Conservation (phyloP, 2,888 invertebrate species). For the Meteorus cinctellus region DNA sequence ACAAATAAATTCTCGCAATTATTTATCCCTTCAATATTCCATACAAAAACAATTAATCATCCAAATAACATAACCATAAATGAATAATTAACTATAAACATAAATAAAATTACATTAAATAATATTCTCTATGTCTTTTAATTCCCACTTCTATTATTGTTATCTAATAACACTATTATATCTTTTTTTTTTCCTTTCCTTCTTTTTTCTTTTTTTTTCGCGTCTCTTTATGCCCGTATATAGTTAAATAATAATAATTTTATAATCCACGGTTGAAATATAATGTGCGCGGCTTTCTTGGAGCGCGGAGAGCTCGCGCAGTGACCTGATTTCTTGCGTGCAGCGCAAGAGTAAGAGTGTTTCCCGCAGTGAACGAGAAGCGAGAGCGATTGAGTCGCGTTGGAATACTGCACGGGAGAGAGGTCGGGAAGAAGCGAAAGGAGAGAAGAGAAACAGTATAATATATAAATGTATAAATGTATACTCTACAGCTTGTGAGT, state of each 20-base stretch:
- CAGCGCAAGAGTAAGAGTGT: constrained; percentile 70
- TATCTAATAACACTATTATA: too few species aligned
- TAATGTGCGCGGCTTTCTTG: constrained; percentile 69
- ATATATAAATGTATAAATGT: constrained; percentile 18
- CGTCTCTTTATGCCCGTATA: constrained; percentile 18
- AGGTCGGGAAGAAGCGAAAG: constrained; percentile 49
- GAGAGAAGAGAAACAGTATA: constrained; percentile 45
- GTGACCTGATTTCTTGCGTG: constrained; percentile 72
- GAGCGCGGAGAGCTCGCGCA: constrained; percentile 71
- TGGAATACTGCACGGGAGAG: constrained; percentile 15
- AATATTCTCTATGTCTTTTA: too few species aligned
- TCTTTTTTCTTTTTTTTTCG: constrained; percentile 1
- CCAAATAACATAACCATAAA: too few species aligned
- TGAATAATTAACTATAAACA: too few species aligned
- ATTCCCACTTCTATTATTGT: too few species aligned
- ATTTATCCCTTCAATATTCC: too few species aligned
- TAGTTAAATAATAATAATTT: constrained; percentile 65
- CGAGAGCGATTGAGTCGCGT: constrained; percentile 52
- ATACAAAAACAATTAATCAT: too few species aligned
- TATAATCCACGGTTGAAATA: constrained; percentile 64
- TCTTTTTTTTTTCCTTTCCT: constrained; percentile 3
- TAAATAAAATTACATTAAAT: too few species aligned
- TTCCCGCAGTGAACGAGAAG: constrained; percentile 52
- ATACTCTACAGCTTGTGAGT: background rate
- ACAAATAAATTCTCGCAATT: too few species aligned